phyloP scores from a whole-genome alignment of 2,797 vertebrate genomes.

The Odontamblyopus lacepedii region DNA sequence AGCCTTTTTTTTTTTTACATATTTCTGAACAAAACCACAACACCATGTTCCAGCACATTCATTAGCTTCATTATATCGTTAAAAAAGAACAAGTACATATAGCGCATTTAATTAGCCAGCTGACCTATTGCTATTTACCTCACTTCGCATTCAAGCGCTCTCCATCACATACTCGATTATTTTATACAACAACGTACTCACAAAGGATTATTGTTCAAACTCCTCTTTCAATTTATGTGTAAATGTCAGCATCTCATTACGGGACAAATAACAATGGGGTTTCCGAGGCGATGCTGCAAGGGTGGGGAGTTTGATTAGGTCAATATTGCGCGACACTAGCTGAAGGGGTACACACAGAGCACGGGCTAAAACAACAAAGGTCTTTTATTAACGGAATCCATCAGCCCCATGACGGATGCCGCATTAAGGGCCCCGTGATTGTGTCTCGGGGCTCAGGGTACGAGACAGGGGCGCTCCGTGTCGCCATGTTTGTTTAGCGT shows the following conservation, averaged over 20 bases:
- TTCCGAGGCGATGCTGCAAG: constrained; percentile 39
- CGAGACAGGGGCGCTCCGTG: constrained; percentile 10
- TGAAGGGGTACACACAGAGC: constrained; percentile 55
- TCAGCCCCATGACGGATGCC: constrained; percentile 61
- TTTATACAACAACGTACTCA: constrained; percentile 28
- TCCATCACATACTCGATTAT: constrained; percentile 16
- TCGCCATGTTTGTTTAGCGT: constrained; percentile 1
- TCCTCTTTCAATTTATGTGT: constrained; percentile 59
- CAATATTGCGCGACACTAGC: constrained; percentile 57
- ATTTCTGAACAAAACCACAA: background rate
- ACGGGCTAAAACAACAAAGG: constrained; percentile 57
- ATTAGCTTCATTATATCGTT: background rate
- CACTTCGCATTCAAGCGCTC: constrained; percentile 1
- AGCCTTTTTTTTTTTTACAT: background rate
- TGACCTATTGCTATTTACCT: constrained; percentile 15
- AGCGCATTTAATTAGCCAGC: constrained; percentile 33
- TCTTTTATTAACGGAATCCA: constrained; percentile 72
- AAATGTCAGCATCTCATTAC: constrained; percentile 72
- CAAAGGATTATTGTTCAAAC: constrained; percentile 33
- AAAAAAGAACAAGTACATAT: background rate
- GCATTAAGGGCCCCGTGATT: constrained; percentile 39
- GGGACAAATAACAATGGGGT: constrained; percentile 58
- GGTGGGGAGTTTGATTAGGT: constrained; percentile 62
- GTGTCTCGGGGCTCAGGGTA: constrained; percentile 49
- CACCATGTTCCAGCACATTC: background rate